Percentiles rank a stretch among this genome's conserved stretches.
phyloP scores from a whole-genome alignment of 2,113 vertebrate genomes.

The Anguilla rostrata region DNA sequence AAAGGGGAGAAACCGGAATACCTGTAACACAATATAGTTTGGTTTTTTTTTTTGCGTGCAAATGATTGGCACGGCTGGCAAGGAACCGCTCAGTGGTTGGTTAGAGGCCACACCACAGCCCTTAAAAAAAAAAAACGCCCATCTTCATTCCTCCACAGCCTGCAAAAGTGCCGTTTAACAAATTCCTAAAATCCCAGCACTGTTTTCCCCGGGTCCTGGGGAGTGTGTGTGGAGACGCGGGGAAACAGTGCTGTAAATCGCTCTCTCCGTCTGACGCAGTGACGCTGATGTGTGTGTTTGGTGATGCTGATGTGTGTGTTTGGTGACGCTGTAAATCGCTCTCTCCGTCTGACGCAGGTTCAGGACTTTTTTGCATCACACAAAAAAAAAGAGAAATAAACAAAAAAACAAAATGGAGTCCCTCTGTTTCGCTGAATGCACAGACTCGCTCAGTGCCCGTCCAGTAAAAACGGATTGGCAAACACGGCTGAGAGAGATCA shows the following conservation, averaged over 20 bases:
- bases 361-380: slow-evolving; percentile 22
- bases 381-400: slow-evolving; percentile 26
- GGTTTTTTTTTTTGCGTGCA: background rate
- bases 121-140: slow-evolving; percentile 29
- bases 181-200: slow-evolving; percentile 21
- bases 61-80: slow-evolving; percentile 25
- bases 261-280: slow-evolving; percentile 24
- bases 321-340: slow-evolving; percentile 38
- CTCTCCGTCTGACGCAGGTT: slow-evolving; percentile 35
- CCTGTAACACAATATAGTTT: background rate
- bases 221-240: background rate
- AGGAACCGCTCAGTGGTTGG: slow-evolving; percentile 20
- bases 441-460: background rate
- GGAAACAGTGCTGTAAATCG: slow-evolving; percentile 34
- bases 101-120: slow-evolving; percentile 25
- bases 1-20: background rate
- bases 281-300: too few relatives aligned
- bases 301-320: too few relatives aligned
- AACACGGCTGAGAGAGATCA: background rate
- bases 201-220: background rate
- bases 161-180: slow-evolving; percentile 36
- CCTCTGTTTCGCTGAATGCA: slow-evolving; percentile 35
- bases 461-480: slow-evolving; percentile 25
- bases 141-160: slow-evolving; percentile 32
- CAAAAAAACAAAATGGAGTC: slow-evolving; percentile 48